phyloP scores from a whole-genome alignment of 2,888 invertebrate genomes.

The Poecilobothrus nobilitatus region DNA sequence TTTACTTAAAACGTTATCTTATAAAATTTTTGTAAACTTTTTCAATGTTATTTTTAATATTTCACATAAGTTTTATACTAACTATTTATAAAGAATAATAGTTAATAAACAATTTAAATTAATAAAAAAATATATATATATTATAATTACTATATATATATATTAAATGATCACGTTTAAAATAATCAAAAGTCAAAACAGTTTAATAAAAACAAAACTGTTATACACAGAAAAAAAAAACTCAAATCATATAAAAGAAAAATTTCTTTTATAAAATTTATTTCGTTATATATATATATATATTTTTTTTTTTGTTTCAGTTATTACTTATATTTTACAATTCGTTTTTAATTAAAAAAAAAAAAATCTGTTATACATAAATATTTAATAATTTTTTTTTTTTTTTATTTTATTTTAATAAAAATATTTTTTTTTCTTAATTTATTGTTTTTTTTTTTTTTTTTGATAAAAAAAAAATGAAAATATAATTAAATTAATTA shows the following conservation, averaged over 20 bases:
- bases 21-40: background rate
- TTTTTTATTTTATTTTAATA: background rate
- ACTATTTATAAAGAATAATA: background rate
- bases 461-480: background rate
- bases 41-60: background rate
- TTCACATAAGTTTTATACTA: background rate
- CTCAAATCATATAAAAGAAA: too few relatives aligned
- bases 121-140: background rate
- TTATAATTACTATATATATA: too few relatives aligned
- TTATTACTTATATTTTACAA: background rate
- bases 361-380: background rate
- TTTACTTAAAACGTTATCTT: background rate
- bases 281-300: background rate
- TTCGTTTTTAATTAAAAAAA: background rate
- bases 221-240: background rate
- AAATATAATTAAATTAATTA: background rate
- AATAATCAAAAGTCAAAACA: slow-evolving; percentile 6
- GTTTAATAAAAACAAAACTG: background rate
- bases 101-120: background rate
- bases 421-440: background rate
- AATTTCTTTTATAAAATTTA: too few relatives aligned
- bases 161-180: background rate
- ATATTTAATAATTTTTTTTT: background rate
- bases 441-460: background rate
- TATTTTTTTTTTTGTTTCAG: background rate